phyloP scores from a whole-genome alignment of 2,113 vertebrate genomes.

The Propithecus coquereli region DNA sequence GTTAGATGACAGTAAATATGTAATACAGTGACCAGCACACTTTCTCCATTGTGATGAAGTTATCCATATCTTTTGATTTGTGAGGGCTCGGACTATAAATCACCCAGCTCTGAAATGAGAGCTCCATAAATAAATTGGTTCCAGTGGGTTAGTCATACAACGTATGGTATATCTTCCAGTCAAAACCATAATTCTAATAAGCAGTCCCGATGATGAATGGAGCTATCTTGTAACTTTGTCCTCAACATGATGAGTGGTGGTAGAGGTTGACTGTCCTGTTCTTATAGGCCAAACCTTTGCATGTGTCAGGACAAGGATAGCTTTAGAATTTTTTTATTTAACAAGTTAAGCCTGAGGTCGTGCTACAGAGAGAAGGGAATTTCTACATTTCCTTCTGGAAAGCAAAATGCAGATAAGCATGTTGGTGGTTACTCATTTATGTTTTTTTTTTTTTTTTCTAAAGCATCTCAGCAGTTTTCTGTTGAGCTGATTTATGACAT shows the following conservation, averaged over 20 bases:
- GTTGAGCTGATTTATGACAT: constrained; percentile 56
- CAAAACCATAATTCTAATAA: constrained; percentile 57
- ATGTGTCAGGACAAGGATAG: constrained; percentile 34
- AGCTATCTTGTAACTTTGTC: not conserved
- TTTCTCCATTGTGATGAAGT: constrained; percentile 39
- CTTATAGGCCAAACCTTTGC: constrained; percentile 45
- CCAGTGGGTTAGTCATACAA: constrained; percentile 30
- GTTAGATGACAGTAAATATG: not conserved
- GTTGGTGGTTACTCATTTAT: not conserved
- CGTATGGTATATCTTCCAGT: not conserved
- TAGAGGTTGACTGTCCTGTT: not conserved
- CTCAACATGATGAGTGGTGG: not conserved
- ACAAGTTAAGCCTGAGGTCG: constrained; percentile 47
- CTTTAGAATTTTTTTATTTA: constrained; percentile 24
- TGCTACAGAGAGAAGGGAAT: constrained; percentile 3
- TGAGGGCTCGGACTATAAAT: constrained; percentile 21
- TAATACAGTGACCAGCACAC: not conserved
- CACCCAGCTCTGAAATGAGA: constrained; percentile 27
- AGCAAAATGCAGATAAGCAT: constrained; percentile 18
- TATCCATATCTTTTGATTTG: not conserved
- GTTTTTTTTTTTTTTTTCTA: not conserved
- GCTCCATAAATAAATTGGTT: constrained; percentile 55
- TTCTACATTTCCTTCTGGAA: constrained; percentile 46
- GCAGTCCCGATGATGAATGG: not conserved
- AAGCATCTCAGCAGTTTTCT: constrained; percentile 59